These are phyloP conservation scores for Pangasius macronema DNA, from an alignment of 2,797 vertebrate species.

Conservation along the genomic window DNA sequence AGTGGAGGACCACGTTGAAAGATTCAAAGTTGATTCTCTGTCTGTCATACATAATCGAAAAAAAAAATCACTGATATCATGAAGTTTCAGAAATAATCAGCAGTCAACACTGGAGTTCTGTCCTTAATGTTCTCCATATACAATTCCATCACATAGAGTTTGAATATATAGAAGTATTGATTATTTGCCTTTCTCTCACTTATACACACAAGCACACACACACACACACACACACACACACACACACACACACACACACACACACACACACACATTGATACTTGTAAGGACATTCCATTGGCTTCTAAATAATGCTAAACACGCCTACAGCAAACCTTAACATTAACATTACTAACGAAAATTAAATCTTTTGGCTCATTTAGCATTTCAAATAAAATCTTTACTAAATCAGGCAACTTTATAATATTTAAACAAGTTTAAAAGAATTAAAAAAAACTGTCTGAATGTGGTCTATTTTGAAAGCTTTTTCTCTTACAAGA, in stretches of 20 bases:
- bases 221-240: not conserved
- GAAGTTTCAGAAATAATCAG: not conserved
- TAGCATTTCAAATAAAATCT: not conserved
- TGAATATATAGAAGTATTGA: not conserved
- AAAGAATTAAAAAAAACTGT: not conserved
- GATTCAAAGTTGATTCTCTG: not conserved
- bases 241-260: too few species aligned
- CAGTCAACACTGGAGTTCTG: not conserved
- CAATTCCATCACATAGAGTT: not conserved
- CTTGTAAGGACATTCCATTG: not conserved
- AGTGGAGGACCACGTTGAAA: too few species aligned
- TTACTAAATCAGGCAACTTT: not conserved
- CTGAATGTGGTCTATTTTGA: not conserved
- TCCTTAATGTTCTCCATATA: not conserved
- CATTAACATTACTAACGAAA: too few species aligned
- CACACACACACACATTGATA: not conserved
- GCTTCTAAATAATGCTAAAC: not conserved
- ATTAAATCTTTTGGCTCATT: not conserved
- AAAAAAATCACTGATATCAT: not conserved
- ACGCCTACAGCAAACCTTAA: too few species aligned
- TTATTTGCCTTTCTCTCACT: not conserved
- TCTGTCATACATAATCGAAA: not conserved
- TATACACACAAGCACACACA: not conserved
- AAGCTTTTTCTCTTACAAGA: slow-evolving; percentile 19
- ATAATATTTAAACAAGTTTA: not conserved